Conservation (phyloP, 2,113 vertebrate genomes). For the Synodontis membranacea region DNA sequence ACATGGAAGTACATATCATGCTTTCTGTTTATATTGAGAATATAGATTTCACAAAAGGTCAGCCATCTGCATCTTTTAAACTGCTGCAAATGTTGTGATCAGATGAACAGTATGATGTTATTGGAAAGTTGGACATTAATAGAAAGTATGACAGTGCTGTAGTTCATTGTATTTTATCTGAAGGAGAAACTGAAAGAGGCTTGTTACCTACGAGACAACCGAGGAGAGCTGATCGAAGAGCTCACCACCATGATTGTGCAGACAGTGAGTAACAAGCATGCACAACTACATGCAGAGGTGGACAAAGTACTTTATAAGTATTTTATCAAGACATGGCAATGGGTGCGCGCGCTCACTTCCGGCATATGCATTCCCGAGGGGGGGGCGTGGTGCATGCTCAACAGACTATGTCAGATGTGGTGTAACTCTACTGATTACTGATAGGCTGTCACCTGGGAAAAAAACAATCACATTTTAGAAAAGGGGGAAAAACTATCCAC, state of each 20-base stretch:
- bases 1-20: background rate
- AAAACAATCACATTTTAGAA: too few species aligned
- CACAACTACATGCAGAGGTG: too few species aligned
- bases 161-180: background rate
- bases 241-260: conserved; percentile 88
- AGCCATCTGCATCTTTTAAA: background rate
- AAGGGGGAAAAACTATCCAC: too few species aligned
- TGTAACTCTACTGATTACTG: too few species aligned
- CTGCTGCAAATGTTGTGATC: background rate
- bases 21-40: background rate
- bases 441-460: too few species aligned
- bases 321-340: too few species aligned
- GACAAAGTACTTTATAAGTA: too few species aligned
- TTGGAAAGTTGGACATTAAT: background rate
- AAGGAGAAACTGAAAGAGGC: conserved; percentile 91
- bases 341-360: too few species aligned
- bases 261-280: conserved; percentile 74
- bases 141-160: conserved; percentile 3
- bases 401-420: too few species aligned
- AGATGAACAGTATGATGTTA: background rate
- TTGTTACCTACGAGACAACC: conserved; percentile 86
- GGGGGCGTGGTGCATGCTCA: too few species aligned
- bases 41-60: background rate
- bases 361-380: too few species aligned
- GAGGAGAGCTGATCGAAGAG: conserved; percentile 88